These are phyloP conservation scores for Eulemur albifrons DNA, from an alignment of 2,797 vertebrate species.

Conservation along the genomic window DNA sequence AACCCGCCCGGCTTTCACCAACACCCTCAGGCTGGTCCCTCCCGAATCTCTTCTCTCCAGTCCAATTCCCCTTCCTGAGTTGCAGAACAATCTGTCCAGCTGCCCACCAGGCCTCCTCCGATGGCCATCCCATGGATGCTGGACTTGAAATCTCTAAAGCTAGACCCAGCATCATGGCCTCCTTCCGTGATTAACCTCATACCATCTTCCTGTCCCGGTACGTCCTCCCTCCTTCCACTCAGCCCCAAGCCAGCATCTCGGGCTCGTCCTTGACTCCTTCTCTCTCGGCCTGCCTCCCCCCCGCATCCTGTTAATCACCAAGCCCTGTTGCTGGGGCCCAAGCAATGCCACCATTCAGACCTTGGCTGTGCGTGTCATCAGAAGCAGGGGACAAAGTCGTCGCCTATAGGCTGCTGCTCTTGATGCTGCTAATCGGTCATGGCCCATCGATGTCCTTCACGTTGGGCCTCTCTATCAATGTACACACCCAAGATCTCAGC, in stretches of 20 bases:
- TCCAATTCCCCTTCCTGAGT: not conserved
- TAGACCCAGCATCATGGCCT: accelerated
- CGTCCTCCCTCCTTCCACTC: not conserved
- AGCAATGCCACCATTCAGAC: not conserved
- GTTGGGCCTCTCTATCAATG: not conserved
- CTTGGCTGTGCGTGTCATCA: not conserved
- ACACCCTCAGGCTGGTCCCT: not conserved
- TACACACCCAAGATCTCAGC: not conserved
- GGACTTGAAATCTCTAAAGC: not conserved
- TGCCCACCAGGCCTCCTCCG: not conserved
- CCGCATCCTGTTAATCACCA: not conserved
- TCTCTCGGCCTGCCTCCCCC: not conserved
- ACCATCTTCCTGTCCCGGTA: accelerated
- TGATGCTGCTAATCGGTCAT: not conserved
- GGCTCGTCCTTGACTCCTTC: not conserved
- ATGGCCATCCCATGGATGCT: not conserved
- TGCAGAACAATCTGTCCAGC: not conserved
- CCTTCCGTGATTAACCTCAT: not conserved
- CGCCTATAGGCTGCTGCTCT: not conserved
- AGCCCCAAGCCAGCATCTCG: not conserved
- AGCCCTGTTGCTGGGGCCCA: not conserved
- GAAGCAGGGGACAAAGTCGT: not conserved
- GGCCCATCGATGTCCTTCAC: not conserved
- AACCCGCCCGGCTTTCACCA: accelerated
- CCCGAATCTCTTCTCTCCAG: not conserved